These are phyloP conservation scores for Plectrocnemia conspersa DNA, from an alignment of 1,140 invertebrate genomes.

Conservation along the genomic window DNA sequence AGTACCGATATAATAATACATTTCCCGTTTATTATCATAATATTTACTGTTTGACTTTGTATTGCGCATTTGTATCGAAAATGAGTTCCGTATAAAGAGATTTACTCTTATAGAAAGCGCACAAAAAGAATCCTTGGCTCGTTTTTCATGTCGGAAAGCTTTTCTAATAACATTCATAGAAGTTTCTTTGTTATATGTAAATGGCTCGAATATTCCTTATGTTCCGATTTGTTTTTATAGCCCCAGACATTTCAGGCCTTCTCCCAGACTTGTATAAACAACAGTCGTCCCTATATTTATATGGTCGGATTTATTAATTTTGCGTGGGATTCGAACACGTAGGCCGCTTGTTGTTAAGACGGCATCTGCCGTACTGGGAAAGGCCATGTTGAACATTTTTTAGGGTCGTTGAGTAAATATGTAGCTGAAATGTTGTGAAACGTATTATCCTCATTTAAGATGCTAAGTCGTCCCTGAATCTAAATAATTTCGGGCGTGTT, in stretches of 20 bases:
- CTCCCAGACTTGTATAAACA: slow-evolving; percentile 24
- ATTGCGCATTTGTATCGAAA: no score
- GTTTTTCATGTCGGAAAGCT: slow-evolving; percentile 9
- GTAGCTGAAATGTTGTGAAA: slow-evolving; percentile 20
- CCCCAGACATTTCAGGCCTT: slow-evolving; percentile 12
- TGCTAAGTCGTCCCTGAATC: slow-evolving; percentile 20
- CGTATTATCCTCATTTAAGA: slow-evolving; percentile 26
- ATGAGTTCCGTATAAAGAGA: no score
- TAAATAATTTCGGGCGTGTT: no score
- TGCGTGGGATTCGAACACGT: slow-evolving; percentile 9
- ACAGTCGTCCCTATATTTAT: slow-evolving; percentile 8
- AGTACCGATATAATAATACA: no score
- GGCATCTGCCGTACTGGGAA: slow-evolving; percentile 11
- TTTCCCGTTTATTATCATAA: no score
- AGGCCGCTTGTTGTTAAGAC: slow-evolving; percentile 2
- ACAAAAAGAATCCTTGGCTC: neutral
- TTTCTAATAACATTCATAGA: slow-evolving; percentile 8
- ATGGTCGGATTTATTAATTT: slow-evolving; percentile 17
- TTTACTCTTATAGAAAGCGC: neutral
- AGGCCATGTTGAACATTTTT: neutral
- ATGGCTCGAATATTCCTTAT: slow-evolving; percentile 5
- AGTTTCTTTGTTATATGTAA: slow-evolving; percentile 16
- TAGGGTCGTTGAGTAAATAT: slow-evolving; percentile 20
- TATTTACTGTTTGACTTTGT: no score
- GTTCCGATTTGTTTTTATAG: slow-evolving; percentile 27